Evolutionary conservation across 2,113 vertebrate genomes (phyloP), one percentile per base, ranked within the genome.

Genomic region (Scomber colias): DNA sequence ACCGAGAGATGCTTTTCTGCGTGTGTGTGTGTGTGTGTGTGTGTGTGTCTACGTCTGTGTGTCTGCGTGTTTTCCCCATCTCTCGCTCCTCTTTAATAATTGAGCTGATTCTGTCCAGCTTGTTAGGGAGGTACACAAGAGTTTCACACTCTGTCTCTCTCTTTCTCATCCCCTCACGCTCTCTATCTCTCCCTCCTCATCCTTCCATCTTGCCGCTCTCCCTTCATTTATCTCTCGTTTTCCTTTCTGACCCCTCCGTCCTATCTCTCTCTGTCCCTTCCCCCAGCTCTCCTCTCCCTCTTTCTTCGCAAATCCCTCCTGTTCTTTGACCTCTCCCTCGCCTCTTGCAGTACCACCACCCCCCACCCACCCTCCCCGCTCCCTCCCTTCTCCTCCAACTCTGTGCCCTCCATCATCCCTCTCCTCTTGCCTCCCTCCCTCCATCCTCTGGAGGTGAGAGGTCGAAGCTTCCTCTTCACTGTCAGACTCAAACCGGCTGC

Each of bases 21-120:
- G 82, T 83, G 82, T 46, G 67, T 53, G 54, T 40, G 35, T 35
- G 82, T 46, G 67, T 53, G 54, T 40, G 35, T 35, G 71, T 55
- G 59, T 73, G 69, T 81, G 69, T 85, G 82, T 75, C 70, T 85
- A 40, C 50, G 71, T 66, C 55, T 83, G 75, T 71, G 73, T 83
- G 85, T 83, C 54, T 87, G 77, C 64, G 73, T 92, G 91, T 92
- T 90, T 91, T 90, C 87, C 85, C 92, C 89, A 87, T 91, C 92
- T 87, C 89, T 93, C 92, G 78, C 86, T 86, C 88, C 85, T 94
- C 89, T 90, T 94, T 89, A 94, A 94, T 94, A 93, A 94, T 94
- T 94, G 91, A 94, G 88, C 91, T 90, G 92, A 93, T 92, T 94
- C 92, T 94, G 92, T 94, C 93, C 93, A 91, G 91, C 92, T 94